A percentile compares a stretch with the other conserved stretches of the same genome.
These are phyloP conservation scores for Anthoscopus minutus DNA, from an alignment of 2,113 vertebrate species.

Conservation along the genomic window DNA sequence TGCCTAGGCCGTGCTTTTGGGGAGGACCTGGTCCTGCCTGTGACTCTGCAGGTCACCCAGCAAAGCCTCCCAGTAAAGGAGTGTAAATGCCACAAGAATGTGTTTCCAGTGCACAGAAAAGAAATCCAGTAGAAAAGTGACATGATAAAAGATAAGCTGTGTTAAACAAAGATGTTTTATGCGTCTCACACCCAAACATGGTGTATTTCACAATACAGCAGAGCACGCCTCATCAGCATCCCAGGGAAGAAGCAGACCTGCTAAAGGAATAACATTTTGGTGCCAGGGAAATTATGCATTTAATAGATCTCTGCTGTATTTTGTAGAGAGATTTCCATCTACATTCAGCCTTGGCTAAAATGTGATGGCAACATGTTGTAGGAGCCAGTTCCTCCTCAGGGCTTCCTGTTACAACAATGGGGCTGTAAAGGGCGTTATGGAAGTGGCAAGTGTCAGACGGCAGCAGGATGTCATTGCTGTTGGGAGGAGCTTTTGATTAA, in stretches of 20 bases:
- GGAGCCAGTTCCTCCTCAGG: constrained; percentile 55
- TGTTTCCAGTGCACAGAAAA: constrained; percentile 42
- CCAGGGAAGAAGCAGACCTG: constrained; percentile 42
- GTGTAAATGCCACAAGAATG: neutral
- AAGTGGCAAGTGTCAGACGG: constrained; percentile 49
- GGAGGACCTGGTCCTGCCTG: neutral
- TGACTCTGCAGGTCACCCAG: neutral
- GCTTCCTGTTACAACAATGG: constrained; percentile 13
- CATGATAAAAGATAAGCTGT: constrained; percentile 50
- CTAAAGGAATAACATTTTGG: constrained; percentile 52
- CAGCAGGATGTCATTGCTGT: constrained; percentile 7
- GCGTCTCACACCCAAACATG: constrained; percentile 11
- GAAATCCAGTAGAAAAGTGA: constrained; percentile 62
- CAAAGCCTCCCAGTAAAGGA: neutral
- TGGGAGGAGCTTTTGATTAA: constrained; percentile 29
- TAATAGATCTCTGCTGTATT: constrained; percentile 62
- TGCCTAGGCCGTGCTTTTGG: neutral
- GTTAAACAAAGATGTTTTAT: constrained; percentile 63
- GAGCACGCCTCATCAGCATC: constrained; percentile 48
- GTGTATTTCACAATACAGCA: constrained; percentile 46
- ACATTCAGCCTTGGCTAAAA: constrained; percentile 55
- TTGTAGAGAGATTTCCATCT: constrained; percentile 45
- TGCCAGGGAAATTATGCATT: constrained; percentile 58
- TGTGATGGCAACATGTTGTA: constrained; percentile 13
- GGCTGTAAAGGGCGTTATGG: constrained; percentile 39